phyloP scores from a whole-genome alignment of 1,140 invertebrate species.

The Phenacoccus solenopsis region DNA sequence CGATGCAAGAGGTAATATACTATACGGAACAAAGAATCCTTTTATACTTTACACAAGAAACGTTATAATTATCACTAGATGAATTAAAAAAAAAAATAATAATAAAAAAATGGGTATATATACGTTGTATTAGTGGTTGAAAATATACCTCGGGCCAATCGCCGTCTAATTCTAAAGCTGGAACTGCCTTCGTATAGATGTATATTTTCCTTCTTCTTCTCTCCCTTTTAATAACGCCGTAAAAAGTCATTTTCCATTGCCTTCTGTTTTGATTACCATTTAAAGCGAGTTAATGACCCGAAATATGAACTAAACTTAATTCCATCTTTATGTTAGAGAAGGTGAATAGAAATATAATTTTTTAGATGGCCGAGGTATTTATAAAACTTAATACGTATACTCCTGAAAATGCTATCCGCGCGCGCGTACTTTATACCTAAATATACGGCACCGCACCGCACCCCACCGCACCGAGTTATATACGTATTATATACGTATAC shows the following conservation, averaged over 20 bases:
- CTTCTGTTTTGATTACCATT: constrained; percentile 15
- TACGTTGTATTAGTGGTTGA: constrained; percentile 12
- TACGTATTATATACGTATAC: too few relatives aligned
- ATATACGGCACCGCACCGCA: too few relatives aligned
- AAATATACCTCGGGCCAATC: constrained; percentile 17
- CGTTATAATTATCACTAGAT: constrained; percentile 17
- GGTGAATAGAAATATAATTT: not conserved
- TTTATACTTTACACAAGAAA: constrained; percentile 16
- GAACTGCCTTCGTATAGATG: not conserved
- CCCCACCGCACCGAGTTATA: not conserved
- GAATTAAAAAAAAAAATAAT: constrained; percentile 6
- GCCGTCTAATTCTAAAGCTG: constrained; percentile 12
- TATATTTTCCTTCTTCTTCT: not conserved
- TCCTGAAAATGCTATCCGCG: not conserved
- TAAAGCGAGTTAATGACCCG: constrained; percentile 13
- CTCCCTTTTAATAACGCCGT: constrained; percentile 10
- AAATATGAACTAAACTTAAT: constrained; percentile 6
- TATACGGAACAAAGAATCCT: constrained; percentile 16
- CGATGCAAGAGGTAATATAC: not conserved
- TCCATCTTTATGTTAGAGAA: not conserved
- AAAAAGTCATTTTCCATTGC: constrained; percentile 15
- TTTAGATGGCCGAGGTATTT: not conserved
- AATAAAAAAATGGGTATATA: constrained; percentile 16
- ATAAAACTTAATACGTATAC: too few relatives aligned
- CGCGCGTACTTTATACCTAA: not conserved